Base-by-base conservation (phyloP, 1,140 invertebrate species). In the Meteorus sp. region DNA sequence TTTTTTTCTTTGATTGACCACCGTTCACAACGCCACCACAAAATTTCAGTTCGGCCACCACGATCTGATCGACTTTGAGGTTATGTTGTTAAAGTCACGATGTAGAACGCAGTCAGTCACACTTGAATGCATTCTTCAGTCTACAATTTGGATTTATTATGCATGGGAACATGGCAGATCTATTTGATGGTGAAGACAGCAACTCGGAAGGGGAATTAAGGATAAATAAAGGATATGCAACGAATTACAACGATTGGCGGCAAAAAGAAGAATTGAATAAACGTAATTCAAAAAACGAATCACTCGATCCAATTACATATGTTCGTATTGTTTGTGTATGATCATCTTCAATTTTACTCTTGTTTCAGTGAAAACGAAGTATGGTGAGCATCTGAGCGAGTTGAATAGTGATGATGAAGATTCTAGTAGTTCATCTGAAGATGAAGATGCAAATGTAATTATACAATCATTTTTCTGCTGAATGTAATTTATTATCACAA, bases 251-350 rank as follows among this genome's bases (percentile, higher is more conserved):
- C 66, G 81, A 72, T 54, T 92, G 91, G 85, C 82, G 93, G 55
- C 83, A 89, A 65, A 93, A 92, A 69, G 93, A 95, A 78, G 88
- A 94, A 73, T 74, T 92, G 17, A 86, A 93, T 66, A 94, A 91
- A 85, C 79, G 93, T 94, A 84, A 84, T 74, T 19, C 9, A 39
- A 33, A 6, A 33, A 6, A 7, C 29, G 6, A 6, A 33, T 33
- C 29, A 11, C 6, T 33, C 6, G 29, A 7, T 33, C n/a, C n/a
- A n/a, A n/a, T n/a, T n/a, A n/a, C n/a, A n/a, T n/a, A n/a, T n/a
- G n/a, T n/a, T n/a, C n/a, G n/a, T n/a, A n/a, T n/a, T n/a, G n/a
- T n/a, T n/a, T n/a, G n/a, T n/a, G n/a, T n/a, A n/a, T n/a, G n/a
- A n/a, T n/a, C n/a, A n/a, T n/a, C n/a, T n/a, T n/a, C n/a, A 54